Conservation (phyloP, 2,888 invertebrate species). For the Choristoneura rosaceana region DNA sequence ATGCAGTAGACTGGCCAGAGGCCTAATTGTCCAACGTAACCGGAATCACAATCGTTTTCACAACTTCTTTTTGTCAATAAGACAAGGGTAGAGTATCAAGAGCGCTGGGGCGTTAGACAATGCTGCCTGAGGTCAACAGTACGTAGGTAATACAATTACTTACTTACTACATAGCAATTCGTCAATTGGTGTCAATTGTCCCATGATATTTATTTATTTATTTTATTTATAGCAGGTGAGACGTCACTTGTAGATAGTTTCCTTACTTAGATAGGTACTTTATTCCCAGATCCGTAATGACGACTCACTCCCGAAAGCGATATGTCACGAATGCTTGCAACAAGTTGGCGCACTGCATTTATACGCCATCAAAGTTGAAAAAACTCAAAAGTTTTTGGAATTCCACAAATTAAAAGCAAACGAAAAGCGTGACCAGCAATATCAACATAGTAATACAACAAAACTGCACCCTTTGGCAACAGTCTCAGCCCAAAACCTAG, state of each 20-base stretch:
- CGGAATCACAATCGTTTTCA: too few species aligned
- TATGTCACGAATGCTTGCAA: slow-evolving; percentile 80
- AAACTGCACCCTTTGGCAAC: slow-evolving; percentile 60
- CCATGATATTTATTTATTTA: too few species aligned
- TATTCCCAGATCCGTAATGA: slow-evolving; percentile 69
- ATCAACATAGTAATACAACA: slow-evolving; percentile 42
- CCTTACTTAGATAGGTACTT: not conserved
- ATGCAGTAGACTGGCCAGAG: not conserved
- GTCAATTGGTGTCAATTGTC: too few species aligned
- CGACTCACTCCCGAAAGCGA: slow-evolving; percentile 78
- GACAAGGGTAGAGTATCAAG: too few species aligned
- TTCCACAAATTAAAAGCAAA: slow-evolving; percentile 69
- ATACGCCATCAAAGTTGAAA: slow-evolving; percentile 77
- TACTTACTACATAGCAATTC: too few species aligned
- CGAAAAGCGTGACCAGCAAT: slow-evolving; percentile 55
- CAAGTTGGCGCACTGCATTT: slow-evolving; percentile 72
- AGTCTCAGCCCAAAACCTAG: slow-evolving; percentile 57
- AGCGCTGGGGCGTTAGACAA: too few species aligned
- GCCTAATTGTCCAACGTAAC: too few species aligned
- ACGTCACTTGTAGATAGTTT: too few species aligned
- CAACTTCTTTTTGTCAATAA: too few species aligned
- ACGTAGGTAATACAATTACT: too few species aligned
- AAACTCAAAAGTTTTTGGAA: slow-evolving; percentile 78
- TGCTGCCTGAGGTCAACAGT: too few species aligned
- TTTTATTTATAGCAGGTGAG: not conserved